Evolutionary conservation across 2,888 invertebrate species (phyloP).

Genomic region (Hypena proboscidalis): DNA sequence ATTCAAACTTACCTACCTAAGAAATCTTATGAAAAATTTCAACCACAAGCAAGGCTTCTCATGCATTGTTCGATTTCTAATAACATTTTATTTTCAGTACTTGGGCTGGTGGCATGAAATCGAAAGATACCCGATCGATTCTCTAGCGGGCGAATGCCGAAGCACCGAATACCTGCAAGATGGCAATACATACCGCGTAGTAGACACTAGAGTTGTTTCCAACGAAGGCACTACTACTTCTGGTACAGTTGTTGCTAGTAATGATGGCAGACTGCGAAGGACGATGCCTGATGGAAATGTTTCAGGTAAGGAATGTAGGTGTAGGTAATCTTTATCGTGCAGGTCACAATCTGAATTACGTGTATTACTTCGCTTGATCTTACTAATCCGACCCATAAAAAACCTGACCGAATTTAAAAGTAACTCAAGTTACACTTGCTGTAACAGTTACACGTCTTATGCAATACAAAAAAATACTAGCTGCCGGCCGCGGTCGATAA

Average conservation of each 20-base stretch:
- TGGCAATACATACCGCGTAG: conserved; percentile 49
- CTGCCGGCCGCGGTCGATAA: too few relatives aligned
- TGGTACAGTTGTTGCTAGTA: conserved; percentile 48
- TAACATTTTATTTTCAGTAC: conserved; percentile 55
- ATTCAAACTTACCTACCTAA: too few relatives aligned
- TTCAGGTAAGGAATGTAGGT: conserved; percentile 45
- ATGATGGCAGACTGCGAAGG: conserved; percentile 57
- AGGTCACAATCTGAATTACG: background rate
- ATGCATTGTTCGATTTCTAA: too few relatives aligned
- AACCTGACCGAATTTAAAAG: too few relatives aligned
- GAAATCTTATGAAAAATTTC: too few relatives aligned
- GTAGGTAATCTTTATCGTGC: too few relatives aligned
- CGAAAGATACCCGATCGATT: conserved; percentile 61
- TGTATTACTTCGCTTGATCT: background rate
- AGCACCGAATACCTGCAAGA: conserved; percentile 55
- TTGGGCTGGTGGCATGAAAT: conserved; percentile 76
- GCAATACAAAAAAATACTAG: too few relatives aligned
- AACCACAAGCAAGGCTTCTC: too few relatives aligned
- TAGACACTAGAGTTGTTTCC: conserved; percentile 57
- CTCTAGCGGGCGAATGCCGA: conserved; percentile 56
- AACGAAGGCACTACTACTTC: conserved; percentile 37
- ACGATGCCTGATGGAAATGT: conserved; percentile 39
- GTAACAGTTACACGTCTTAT: too few relatives aligned
- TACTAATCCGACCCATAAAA: too few relatives aligned
- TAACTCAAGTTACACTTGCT: too few relatives aligned